phyloP scores from a whole-genome alignment of 2,888 invertebrate species.

The Laspeyria flexula region DNA sequence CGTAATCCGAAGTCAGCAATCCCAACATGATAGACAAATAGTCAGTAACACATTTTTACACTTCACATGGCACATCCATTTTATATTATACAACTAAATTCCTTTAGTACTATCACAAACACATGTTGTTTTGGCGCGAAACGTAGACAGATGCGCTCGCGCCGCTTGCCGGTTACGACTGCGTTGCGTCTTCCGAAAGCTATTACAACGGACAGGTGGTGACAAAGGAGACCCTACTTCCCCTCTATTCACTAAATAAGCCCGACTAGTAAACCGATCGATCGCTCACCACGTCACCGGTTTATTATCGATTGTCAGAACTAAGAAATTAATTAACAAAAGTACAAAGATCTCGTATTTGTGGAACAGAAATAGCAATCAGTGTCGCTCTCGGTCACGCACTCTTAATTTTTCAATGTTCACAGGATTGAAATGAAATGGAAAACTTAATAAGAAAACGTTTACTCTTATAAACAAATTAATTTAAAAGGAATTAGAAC shows the following conservation, averaged over 20 bases:
- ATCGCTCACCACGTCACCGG: conserved; percentile 38
- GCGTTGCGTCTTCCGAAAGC: conserved; percentile 77
- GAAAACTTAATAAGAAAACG: conserved; percentile 8
- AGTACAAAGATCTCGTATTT: neutral
- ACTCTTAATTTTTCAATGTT: conserved; percentile 4
- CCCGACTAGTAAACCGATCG: conserved; percentile 53
- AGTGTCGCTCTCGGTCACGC: neutral
- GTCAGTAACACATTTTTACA: conserved; percentile 31
- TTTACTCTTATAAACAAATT: neutral
- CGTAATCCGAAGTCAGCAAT: conserved; percentile 74
- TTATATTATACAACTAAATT: conserved; percentile 19
- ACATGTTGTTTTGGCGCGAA: conserved; percentile 74
- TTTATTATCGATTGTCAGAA: conserved; percentile 27
- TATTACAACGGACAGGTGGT: conserved; percentile 81
- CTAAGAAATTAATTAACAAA: conserved; percentile 13
- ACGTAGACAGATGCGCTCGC: conserved; percentile 74
- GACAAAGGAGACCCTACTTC: conserved; percentile 78
- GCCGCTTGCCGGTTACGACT: conserved; percentile 63
- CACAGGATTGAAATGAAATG: neutral
- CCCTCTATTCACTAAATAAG: conserved; percentile 60
- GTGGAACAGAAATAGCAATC: conserved; percentile 5
- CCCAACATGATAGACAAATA: conserved; percentile 81
- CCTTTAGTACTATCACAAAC: conserved; percentile 34
- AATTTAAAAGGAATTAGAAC: conserved; percentile 2
- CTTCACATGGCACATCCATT: conserved; percentile 18